Percentiles rank a stretch among this genome's conserved stretches.
Evolutionary conservation across 2,888 invertebrate genomes (phyloP).

Genomic region (Liodrosophila aerea): DNA sequence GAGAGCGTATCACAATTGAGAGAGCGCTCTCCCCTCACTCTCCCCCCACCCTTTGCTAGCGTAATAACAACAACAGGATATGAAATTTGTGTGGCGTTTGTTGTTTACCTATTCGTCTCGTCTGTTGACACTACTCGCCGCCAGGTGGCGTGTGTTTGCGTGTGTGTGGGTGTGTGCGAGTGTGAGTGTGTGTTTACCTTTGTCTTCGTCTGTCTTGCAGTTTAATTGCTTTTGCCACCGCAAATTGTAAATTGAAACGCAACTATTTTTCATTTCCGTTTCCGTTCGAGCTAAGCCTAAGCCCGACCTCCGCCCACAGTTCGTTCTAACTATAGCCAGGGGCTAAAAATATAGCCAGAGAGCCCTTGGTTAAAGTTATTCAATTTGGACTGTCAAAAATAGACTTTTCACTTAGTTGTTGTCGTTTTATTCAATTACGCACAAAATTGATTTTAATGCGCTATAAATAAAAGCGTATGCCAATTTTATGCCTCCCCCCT

Average conservation of each 20-base stretch:
- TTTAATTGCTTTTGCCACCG: conserved; percentile 55
- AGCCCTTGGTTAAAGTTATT: too few relatives aligned
- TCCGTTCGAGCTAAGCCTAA: not conserved
- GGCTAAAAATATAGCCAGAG: too few relatives aligned
- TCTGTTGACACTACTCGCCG: conserved; percentile 39
- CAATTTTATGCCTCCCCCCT: conserved; percentile 60
- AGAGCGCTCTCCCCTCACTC: too few relatives aligned
- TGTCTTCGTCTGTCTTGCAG: conserved; percentile 15
- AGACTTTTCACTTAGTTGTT: conserved; percentile 38
- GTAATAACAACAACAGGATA: conserved; percentile 47
- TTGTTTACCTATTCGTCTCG: conserved; percentile 50
- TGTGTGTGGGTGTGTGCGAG: not conserved
- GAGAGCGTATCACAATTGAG: not conserved
- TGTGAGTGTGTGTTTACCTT: conserved; percentile 13
- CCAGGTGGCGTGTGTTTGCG: conserved; percentile 40
- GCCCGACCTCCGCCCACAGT: too few relatives aligned
- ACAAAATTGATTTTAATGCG: conserved; percentile 72
- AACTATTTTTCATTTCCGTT: conserved; percentile 29
- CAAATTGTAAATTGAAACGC: conserved; percentile 26
- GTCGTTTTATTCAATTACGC: conserved; percentile 60
- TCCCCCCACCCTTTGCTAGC: conserved; percentile 10
- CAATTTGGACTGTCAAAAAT: conserved; percentile 53
- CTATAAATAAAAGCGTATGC: conserved; percentile 67
- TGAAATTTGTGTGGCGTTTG: conserved; percentile 36
- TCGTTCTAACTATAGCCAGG: too few relatives aligned